Evolutionary conservation across 2,797 vertebrate genomes (phyloP).

Genomic region (Bovichtus diacanthus): DNA sequence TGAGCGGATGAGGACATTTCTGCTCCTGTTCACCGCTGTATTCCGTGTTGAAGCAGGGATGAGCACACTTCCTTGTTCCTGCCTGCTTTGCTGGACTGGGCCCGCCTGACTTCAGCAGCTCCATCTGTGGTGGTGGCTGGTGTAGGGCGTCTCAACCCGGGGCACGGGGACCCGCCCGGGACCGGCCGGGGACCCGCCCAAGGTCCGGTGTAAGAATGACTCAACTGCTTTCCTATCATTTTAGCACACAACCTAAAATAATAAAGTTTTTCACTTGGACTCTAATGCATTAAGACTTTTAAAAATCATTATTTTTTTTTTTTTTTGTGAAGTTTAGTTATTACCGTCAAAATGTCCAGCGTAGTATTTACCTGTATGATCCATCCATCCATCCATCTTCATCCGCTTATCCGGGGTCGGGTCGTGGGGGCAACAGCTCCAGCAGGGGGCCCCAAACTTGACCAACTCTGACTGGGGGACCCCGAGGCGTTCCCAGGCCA

Average conservation of each 20-base stretch:
- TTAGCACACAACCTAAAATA: not conserved
- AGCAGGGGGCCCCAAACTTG: too few species aligned
- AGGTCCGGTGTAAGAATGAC: not conserved
- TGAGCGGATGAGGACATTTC: conserved; percentile 59
- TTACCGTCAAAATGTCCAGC: too few species aligned
- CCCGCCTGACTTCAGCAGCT: conserved; percentile 17
- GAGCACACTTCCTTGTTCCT: conserved; percentile 70
- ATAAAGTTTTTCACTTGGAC: not conserved
- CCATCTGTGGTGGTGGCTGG: conserved; percentile 12
- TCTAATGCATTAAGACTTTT: too few species aligned
- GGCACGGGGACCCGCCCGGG: not conserved
- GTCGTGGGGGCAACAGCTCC: too few species aligned
- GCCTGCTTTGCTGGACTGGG: not conserved
- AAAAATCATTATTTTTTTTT: too few species aligned
- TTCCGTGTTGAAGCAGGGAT: not conserved
- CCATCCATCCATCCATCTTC: too few species aligned
- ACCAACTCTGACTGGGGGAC: too few species aligned
- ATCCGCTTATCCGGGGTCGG: too few species aligned
- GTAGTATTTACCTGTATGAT: not conserved
- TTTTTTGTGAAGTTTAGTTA: not conserved
- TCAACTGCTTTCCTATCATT: not conserved
- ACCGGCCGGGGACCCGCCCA: too few species aligned
- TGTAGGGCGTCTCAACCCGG: not conserved
- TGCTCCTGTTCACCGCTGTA: not conserved
- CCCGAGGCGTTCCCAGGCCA: too few species aligned